Evolutionary conservation across 92 coral and sea anemone genomes (phyloP).

Genomic region (Bergia sp.): DNA sequence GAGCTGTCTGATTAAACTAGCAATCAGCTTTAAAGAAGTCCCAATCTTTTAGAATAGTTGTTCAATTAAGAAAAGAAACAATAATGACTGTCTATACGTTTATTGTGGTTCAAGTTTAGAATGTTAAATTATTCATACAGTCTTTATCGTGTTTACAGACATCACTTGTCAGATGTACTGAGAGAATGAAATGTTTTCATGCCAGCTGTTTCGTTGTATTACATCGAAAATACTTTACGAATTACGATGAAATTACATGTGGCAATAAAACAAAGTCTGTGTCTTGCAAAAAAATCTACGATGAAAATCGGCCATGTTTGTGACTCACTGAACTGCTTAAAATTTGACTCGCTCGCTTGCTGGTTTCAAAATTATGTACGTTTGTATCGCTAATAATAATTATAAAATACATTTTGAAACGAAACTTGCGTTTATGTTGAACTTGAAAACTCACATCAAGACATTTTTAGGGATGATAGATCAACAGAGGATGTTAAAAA

Average conservation of each 20-base stretch:
- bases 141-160: constrained; percentile 20
- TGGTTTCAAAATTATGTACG: neutral
- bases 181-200: neutral
- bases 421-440: neutral
- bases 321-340: neutral
- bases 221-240: neutral
- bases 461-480: too few species aligned
- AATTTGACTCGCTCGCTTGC: neutral
- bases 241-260: neutral
- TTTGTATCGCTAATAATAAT: neutral
- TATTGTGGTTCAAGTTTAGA: constrained; percentile 31
- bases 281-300: neutral
- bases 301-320: neutral
- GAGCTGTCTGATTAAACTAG: neutral
- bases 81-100: neutral
- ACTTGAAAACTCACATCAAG: neutral
- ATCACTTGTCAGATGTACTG: constrained; percentile 31
- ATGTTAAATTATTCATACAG: constrained; percentile 18
- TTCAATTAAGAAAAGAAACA: constrained; percentile 24
- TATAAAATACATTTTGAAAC: neutral
- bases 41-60: constrained; percentile 12
- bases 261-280: neutral
- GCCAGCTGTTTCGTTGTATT: constrained; percentile 36
- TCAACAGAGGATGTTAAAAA: neutral
- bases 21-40: neutral